Conservation (phyloP, 2,797 vertebrate species). For the Pantherophis alleghaniensis region DNA sequence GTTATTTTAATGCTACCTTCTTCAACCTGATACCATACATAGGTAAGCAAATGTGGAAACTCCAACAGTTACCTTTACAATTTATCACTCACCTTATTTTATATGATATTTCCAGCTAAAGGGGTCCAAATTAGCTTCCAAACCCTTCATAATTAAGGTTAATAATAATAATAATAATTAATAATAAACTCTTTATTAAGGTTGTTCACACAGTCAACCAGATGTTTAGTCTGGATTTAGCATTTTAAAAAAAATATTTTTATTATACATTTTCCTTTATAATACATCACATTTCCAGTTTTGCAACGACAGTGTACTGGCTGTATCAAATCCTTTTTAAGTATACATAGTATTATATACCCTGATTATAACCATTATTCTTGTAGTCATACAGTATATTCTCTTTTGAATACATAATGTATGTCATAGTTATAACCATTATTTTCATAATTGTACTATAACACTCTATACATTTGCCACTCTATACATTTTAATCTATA, state of each 20-base stretch:
- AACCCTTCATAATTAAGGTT: neutral
- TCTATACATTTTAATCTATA: too few species aligned
- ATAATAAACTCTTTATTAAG: neutral
- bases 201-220: neutral
- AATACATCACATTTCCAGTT: too few species aligned
- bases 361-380: too few species aligned
- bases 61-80: neutral
- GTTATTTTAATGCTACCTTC: neutral
- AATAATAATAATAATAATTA: neutral
- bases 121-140: neutral
- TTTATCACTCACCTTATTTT: neutral
- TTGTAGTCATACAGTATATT: too few species aligned
- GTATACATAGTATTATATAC: too few species aligned
- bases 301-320: too few species aligned
- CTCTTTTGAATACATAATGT: too few species aligned
- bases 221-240: neutral
- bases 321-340: too few species aligned
- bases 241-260: neutral
- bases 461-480: too few species aligned
- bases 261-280: too few species aligned
- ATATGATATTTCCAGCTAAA: neutral
- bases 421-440: too few species aligned
- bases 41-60: neutral
- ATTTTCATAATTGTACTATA: too few species aligned
- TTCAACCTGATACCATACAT: neutral